These are phyloP conservation scores for Aricia artaxerxes DNA, from an alignment of 2,888 invertebrate genomes.

Conservation along the genomic window DNA sequence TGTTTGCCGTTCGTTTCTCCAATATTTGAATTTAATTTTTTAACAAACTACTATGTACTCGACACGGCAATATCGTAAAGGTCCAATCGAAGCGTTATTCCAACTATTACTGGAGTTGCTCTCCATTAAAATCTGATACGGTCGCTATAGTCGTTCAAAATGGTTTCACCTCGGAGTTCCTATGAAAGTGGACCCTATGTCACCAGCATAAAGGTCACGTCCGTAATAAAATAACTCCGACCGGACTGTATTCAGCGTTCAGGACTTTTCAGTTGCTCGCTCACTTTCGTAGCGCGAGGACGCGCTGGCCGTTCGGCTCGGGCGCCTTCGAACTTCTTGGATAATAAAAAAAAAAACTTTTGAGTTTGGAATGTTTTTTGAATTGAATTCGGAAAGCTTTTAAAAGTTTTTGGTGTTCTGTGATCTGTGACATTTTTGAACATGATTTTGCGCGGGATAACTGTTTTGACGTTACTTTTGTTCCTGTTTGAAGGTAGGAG, in stretches of 20 bases:
- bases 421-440: constrained; percentile 41
- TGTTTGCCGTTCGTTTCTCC: background rate
- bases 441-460: constrained; percentile 56
- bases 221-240: background rate
- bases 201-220: background rate
- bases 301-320: constrained; percentile 40
- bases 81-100: constrained; percentile 45
- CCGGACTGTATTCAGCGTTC: constrained; percentile 34
- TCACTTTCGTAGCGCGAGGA: constrained; percentile 48
- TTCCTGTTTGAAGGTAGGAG: constrained; percentile 66
- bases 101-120: constrained; percentile 42
- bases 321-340: constrained; percentile 29
- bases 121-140: constrained; percentile 50
- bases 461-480: constrained; percentile 53
- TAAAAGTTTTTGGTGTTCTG: constrained; percentile 43
- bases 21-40: constrained; percentile 16
- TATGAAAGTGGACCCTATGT: background rate
- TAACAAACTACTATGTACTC: constrained; percentile 32
- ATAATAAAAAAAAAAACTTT: constrained; percentile 14
- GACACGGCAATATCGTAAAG: constrained; percentile 41
- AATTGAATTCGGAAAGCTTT: constrained; percentile 20
- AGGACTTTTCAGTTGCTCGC: constrained; percentile 50
- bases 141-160: constrained; percentile 5
- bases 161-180: background rate
- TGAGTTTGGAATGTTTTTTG: constrained; percentile 35